A percentile compares a stretch with the other conserved stretches of the same genome.
Conservation (phyloP, 2,888 invertebrate species). For the Tinea pellionella region DNA sequence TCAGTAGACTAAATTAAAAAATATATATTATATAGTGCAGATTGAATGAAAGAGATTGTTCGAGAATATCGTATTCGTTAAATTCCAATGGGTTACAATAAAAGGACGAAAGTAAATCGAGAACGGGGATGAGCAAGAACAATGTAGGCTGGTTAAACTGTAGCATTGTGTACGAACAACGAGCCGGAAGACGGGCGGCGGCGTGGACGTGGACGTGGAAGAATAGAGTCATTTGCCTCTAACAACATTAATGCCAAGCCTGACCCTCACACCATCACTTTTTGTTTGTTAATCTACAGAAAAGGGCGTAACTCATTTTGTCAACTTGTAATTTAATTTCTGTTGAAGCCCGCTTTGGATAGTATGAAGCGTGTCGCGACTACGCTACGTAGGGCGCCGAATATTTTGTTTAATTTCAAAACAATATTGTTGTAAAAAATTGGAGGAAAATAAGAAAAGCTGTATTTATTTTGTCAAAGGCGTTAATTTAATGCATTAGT, state of each 20-base stretch:
- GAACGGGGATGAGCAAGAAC: slow-evolving; percentile 49
- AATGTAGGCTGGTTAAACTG: slow-evolving; percentile 50
- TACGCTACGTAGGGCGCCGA: not conserved
- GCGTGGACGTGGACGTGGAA: slow-evolving; percentile 29
- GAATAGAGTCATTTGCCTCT: slow-evolving; percentile 66
- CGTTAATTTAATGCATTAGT: too few relatives aligned
- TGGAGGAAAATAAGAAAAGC: too few relatives aligned
- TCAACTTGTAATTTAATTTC: slow-evolving; percentile 68
- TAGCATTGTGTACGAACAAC: slow-evolving; percentile 47
- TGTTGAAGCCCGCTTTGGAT: slow-evolving; percentile 36
- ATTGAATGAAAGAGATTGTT: not conserved
- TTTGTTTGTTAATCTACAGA: slow-evolving; percentile 70
- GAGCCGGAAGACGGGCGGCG: slow-evolving; percentile 26
- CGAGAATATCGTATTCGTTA: not conserved
- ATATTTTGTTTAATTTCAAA: not conserved
- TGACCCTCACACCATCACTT: slow-evolving; percentile 66
- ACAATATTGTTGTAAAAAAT: too few relatives aligned
- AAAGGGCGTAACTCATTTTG: slow-evolving; percentile 69
- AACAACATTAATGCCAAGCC: slow-evolving; percentile 56
- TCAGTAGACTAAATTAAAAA: too few relatives aligned
- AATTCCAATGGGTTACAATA: slow-evolving; percentile 44
- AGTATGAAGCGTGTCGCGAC: slow-evolving; percentile 7
- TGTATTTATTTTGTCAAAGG: too few relatives aligned
- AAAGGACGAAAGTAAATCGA: slow-evolving; percentile 58
- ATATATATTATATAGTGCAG: not conserved